A percentile compares a stretch with the other conserved stretches of the same genome.
phyloP scores from a whole-genome alignment of 2,888 invertebrate species.

The Drosophila emarginata region DNA sequence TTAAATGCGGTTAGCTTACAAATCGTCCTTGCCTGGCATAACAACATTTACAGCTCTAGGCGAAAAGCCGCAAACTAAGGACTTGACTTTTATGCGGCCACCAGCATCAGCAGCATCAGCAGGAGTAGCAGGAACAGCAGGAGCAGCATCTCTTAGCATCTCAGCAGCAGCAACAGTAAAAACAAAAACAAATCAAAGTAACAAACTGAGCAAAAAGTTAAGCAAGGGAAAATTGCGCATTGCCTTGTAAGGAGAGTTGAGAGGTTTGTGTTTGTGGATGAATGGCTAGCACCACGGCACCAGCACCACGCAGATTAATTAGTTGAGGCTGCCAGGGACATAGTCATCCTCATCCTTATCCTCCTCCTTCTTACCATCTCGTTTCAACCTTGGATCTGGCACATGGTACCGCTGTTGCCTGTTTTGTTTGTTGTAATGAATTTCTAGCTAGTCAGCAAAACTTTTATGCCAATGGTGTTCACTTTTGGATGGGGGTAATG shows the following conservation, averaged over 20 bases:
- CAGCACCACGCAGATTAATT: slow-evolving; percentile 76
- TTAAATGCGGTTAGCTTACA: slow-evolving; percentile 70
- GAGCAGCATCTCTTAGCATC: not conserved
- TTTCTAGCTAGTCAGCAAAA: slow-evolving; percentile 80
- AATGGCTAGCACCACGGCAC: slow-evolving; percentile 37
- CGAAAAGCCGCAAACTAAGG: slow-evolving; percentile 73
- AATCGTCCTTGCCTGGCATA: slow-evolving; percentile 54
- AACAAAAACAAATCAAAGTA: slow-evolving; percentile 77
- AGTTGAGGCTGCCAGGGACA: slow-evolving; percentile 74
- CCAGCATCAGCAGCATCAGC: slow-evolving; percentile 25
- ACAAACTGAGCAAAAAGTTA: slow-evolving; percentile 75
- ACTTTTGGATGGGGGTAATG: slow-evolving; percentile 26
- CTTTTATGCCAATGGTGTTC: slow-evolving; percentile 68
- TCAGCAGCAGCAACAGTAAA: slow-evolving; percentile 27
- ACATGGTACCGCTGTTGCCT: slow-evolving; percentile 51
- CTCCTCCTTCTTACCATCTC: not conserved
- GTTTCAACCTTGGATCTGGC: slow-evolving; percentile 24
- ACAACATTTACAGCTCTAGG: slow-evolving; percentile 55
- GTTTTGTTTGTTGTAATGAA: slow-evolving; percentile 80
- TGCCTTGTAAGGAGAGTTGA: slow-evolving; percentile 37
- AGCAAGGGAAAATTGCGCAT: slow-evolving; percentile 72
- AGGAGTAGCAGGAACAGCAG: slow-evolving; percentile 8
- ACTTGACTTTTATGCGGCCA: slow-evolving; percentile 71
- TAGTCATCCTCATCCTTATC: slow-evolving; percentile 3
- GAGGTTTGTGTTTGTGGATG: slow-evolving; percentile 23